phyloP scores from a whole-genome alignment of 1,140 invertebrate species.

The Tetramorium simillimum region DNA sequence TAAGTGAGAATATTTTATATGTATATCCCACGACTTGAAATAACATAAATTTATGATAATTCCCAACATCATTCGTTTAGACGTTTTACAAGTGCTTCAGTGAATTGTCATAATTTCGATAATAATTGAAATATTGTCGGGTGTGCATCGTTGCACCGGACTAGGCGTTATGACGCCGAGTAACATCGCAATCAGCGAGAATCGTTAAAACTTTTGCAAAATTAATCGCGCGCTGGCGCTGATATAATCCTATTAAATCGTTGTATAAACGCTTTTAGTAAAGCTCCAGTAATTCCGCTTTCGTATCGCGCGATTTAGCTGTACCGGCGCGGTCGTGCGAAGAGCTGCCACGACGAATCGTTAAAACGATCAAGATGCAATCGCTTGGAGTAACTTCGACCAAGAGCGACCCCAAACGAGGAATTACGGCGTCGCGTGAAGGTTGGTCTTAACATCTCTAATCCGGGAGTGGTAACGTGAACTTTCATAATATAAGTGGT shows the following conservation, averaged over 20 bases:
- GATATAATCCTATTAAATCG: slow-evolving; percentile 55
- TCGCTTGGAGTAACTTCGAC: slow-evolving; percentile 36
- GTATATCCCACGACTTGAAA: neutral
- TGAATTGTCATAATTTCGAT: slow-evolving; percentile 12
- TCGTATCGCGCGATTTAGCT: slow-evolving; percentile 52
- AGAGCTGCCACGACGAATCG: slow-evolving; percentile 32
- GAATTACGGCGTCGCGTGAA: slow-evolving; percentile 45
- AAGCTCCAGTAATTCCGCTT: slow-evolving; percentile 43
- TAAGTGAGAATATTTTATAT: neutral
- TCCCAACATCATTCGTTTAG: neutral
- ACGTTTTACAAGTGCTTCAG: slow-evolving; percentile 19
- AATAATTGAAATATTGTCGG: slow-evolving; percentile 24
- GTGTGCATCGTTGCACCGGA: slow-evolving; percentile 25
- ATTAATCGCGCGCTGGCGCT: slow-evolving; percentile 44
- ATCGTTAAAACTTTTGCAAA: slow-evolving; percentile 58
- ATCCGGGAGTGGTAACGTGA: slow-evolving; percentile 23
- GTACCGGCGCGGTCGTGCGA: slow-evolving; percentile 21
- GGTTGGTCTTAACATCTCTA: slow-evolving; percentile 34
- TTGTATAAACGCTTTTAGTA: slow-evolving; percentile 24
- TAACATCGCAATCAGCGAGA: slow-evolving; percentile 51
- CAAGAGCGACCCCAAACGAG: slow-evolving; percentile 18
- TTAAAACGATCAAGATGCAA: slow-evolving; percentile 61
- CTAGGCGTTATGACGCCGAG: slow-evolving; percentile 23
- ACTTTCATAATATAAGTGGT: slow-evolving; percentile 32
- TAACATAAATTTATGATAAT: neutral